Base-by-base conservation (phyloP, 2,797 vertebrate species). In the Protosalanx chinensis region DNA sequence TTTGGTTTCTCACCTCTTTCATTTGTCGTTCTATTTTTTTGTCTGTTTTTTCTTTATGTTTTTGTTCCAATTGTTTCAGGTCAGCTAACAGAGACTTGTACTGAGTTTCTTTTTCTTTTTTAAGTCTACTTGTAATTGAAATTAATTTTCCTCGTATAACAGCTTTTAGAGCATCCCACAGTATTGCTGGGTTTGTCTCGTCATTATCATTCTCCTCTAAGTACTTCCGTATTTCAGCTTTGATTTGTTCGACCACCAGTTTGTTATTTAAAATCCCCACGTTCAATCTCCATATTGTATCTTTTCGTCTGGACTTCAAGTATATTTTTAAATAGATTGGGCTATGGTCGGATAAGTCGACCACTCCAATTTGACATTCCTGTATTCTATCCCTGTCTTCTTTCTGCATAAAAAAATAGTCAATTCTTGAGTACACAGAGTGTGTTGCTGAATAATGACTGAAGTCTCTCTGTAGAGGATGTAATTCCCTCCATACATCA, bases 401-500 rank as follows among this genome's bases (percentile, higher is more conserved):
- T 35, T 35, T 5, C 6, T 35, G 33, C 33, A 35, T 35, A 56
- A 56, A 15, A 1, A 56, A 56, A 56, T 15, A 56, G 6, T 56
- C 51, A 7, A 56, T 56, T 56, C 51, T 56, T 15, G 51, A 56
- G 10, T 56, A 56, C 4, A 56, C 51, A 4, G 51, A 56, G 51
- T 56, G 51, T 56, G 51, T 15, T 56, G n/a, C 51, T n/a, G 51
- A 56, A 56, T 56, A 56, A 12, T 56, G 33, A 35, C 33, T 35
- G 33, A 5, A 35, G 2, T 35, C 33, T 35, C 33, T 35, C 6
- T 35, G 5, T 64, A 64, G 30, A 10, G 62, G 62, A 29, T 64
- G 62, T 16, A 64, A 5, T 4, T 30, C 62, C 30, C 62, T 64
- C 62, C 62, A 51, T 3, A 67, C n/a, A 67, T 67, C 65, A 53